These are phyloP conservation scores for Pogonus chalceus DNA, from an alignment of 1,140 invertebrate genomes.

Conservation along the genomic window DNA sequence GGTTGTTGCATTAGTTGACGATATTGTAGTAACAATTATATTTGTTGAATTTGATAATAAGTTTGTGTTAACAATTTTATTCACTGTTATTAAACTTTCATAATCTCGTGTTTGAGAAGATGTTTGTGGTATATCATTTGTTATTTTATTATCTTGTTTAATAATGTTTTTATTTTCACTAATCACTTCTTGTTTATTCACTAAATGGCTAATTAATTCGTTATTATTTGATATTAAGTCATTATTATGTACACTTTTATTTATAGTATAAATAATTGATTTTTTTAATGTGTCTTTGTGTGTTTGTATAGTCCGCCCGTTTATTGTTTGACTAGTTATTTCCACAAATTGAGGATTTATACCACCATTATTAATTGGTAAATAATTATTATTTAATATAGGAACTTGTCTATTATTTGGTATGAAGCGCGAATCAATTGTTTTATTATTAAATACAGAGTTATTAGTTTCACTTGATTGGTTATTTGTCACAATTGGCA, in stretches of 20 bases:
- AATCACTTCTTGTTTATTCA: not conserved
- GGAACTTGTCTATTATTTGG: slow-evolving; percentile 26
- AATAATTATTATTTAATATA: slow-evolving; percentile 26
- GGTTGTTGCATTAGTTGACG: not conserved
- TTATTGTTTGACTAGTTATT: slow-evolving; percentile 22
- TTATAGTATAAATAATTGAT: no score
- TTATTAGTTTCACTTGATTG: no score
- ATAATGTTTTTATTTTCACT: not conserved
- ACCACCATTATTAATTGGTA: slow-evolving; percentile 9
- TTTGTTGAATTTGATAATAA: not conserved
- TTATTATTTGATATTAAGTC: no score
- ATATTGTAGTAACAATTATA: not conserved
- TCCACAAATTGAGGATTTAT: slow-evolving; percentile 6
- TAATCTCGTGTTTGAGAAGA: not conserved
- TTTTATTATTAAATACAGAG: no score
- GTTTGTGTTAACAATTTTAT: slow-evolving; percentile 9
- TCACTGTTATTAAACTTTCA: slow-evolving; percentile 6
- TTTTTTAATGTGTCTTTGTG: no score
- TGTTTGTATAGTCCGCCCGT: not conserved
- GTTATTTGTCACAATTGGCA: no score
- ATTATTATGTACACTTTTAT: no score
- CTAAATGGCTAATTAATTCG: no score
- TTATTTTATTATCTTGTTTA: no score
- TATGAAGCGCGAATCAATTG: slow-evolving; percentile 10
- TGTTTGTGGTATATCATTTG: not conserved